Conservation (phyloP, 2,797 vertebrate species). For the Aplochiton taeniatus region DNA sequence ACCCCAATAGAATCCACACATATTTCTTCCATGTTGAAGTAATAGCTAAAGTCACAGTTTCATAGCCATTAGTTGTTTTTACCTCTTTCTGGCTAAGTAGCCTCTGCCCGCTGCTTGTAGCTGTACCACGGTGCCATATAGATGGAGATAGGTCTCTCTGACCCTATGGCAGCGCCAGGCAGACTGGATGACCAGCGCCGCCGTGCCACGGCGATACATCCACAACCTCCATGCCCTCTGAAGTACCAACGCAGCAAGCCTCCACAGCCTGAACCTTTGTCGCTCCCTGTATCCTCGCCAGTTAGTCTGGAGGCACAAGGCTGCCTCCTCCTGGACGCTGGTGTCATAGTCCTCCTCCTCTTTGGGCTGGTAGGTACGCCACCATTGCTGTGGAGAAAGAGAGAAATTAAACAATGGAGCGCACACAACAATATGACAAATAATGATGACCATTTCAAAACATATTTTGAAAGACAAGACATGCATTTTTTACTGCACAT, state of each 20-base stretch:
- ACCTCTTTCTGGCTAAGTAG: slow-evolving; percentile 83
- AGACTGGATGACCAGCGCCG: slow-evolving; percentile 84
- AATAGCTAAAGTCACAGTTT: neutral
- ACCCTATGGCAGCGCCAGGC: slow-evolving; percentile 83
- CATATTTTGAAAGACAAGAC: too few relatives aligned
- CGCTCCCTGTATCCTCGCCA: slow-evolving; percentile 86
- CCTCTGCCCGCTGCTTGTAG: slow-evolving; percentile 85
- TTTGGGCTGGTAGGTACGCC: slow-evolving; percentile 76
- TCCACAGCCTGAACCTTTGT: slow-evolving; percentile 77
- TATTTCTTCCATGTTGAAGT: neutral
- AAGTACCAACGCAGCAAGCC: slow-evolving; percentile 79
- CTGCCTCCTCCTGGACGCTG: slow-evolving; percentile 72
- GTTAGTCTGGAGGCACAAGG: slow-evolving; percentile 79
- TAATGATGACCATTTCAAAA: too few relatives aligned
- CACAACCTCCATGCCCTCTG: slow-evolving; percentile 84
- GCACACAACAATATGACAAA: too few relatives aligned
- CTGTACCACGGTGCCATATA: slow-evolving; percentile 66
- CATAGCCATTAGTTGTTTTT: slow-evolving; percentile 31
- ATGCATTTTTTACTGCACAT: too few relatives aligned
- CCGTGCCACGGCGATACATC: slow-evolving; percentile 59
- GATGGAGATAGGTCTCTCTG: slow-evolving; percentile 67
- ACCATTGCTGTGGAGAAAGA: slow-evolving; percentile 78
- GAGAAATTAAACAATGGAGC: too few relatives aligned
- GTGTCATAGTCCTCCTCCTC: slow-evolving; percentile 57
- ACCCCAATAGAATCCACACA: neutral